These are phyloP conservation scores for Dynastes grantii DNA, from an alignment of 2,888 invertebrate genomes.

Conservation along the genomic window DNA sequence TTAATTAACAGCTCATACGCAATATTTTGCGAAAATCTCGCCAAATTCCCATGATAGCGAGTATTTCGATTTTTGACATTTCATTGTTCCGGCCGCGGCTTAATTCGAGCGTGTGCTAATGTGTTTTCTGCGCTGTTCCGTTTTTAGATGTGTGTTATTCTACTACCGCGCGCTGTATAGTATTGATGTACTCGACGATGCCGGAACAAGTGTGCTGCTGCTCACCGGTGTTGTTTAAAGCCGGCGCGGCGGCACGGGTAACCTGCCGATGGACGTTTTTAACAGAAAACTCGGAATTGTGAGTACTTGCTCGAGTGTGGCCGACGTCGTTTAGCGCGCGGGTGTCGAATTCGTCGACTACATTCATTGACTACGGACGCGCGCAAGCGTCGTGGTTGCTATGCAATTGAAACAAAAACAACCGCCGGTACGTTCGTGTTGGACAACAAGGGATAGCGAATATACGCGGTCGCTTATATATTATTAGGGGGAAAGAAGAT, in stretches of 20 bases:
- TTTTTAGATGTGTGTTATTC: neutral
- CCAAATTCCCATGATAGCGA: neutral
- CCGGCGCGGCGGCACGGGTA: neutral
- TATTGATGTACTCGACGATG: no score
- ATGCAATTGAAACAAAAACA: constrained; percentile 50
- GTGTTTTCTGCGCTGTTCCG: neutral
- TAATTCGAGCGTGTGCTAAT: neutral
- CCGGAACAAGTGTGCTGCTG: neutral
- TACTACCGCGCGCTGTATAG: neutral
- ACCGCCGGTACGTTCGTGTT: constrained; percentile 41
- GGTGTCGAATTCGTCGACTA: constrained; percentile 56
- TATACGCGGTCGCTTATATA: constrained; percentile 37
- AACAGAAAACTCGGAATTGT: constrained; percentile 42
- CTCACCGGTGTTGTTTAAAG: no score
- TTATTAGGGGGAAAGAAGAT: constrained; percentile 48
- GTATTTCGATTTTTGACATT: constrained; percentile 13
- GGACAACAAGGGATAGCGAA: constrained; percentile 44
- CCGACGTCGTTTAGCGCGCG: constrained; percentile 50
- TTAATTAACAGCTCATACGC: neutral
- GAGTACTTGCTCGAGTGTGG: constrained; percentile 52
- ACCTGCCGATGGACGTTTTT: constrained; percentile 1
- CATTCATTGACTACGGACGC: constrained; percentile 57
- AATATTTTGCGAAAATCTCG: neutral
- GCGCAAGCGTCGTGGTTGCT: constrained; percentile 54
- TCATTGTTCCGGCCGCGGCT: constrained; percentile 17